phyloP scores from a whole-genome alignment of 1,140 invertebrate species.

The Zophobas morio region DNA sequence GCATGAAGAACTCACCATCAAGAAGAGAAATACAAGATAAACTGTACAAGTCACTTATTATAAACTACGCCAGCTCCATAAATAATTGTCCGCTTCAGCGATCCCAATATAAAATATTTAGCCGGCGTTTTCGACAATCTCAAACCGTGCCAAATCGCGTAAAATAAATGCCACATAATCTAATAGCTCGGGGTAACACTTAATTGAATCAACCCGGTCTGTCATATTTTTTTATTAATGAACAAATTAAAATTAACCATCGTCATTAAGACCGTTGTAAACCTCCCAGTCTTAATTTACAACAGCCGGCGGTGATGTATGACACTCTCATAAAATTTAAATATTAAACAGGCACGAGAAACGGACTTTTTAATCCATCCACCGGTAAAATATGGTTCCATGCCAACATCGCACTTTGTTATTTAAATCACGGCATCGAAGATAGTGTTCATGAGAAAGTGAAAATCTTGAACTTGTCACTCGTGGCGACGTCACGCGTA shows the following conservation, averaged over 20 bases:
- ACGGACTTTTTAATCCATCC: slow-evolving; percentile 11
- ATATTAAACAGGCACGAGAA: slow-evolving; percentile 33
- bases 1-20: neutral
- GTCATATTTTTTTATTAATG: slow-evolving; percentile 3
- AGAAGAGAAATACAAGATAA: neutral
- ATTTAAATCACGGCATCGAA: slow-evolving; percentile 19
- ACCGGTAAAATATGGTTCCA: slow-evolving; percentile 2
- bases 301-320: slow-evolving; percentile 18
- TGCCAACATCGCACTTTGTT: slow-evolving; percentile 21
- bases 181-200: neutral
- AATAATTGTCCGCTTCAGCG: neutral
- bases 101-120: slow-evolving; percentile 6
- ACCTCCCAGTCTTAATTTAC: neutral
- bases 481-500: too few relatives aligned
- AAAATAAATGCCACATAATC: neutral
- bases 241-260: slow-evolving; percentile 3
- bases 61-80: slow-evolving; percentile 10
- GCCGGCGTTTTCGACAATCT: neutral
- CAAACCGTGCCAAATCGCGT: too few relatives aligned
- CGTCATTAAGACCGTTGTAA: slow-evolving; percentile 20
- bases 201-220: neutral
- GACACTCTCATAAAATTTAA: slow-evolving; percentile 36
- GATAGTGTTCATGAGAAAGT: too few relatives aligned
- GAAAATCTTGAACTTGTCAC: too few relatives aligned
- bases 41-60: neutral